These are phyloP conservation scores for Chironomus tentans DNA, from an alignment of 2,888 invertebrate species.

Conservation along the genomic window DNA sequence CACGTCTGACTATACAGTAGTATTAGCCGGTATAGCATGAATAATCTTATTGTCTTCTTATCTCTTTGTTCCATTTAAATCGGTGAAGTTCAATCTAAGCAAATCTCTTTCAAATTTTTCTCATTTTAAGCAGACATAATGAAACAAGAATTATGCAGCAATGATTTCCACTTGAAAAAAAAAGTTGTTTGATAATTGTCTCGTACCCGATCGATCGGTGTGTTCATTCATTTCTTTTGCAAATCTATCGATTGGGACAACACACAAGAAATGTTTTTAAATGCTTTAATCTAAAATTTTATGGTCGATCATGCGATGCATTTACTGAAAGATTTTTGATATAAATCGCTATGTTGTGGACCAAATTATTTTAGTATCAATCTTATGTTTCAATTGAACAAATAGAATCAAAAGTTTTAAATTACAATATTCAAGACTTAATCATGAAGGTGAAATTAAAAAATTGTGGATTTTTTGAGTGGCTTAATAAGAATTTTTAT, in stretches of 20 bases:
- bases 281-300: slow-evolving; percentile 20
- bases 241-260: slow-evolving; percentile 4
- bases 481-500: neutral
- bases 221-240: neutral
- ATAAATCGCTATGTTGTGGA: slow-evolving; percentile 4
- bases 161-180: neutral
- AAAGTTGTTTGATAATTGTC: neutral
- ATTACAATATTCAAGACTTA: neutral
- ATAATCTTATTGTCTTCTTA: no score
- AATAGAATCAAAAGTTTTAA: neutral
- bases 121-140: no score
- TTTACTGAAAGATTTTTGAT: neutral
- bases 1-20: no score
- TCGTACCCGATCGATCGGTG: neutral
- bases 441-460: slow-evolving; percentile 19
- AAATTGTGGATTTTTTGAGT: neutral
- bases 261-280: neutral
- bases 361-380: slow-evolving; percentile 9
- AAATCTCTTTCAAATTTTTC: no score
- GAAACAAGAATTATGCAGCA: neutral
- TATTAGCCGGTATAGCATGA: no score
- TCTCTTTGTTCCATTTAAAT: neutral
- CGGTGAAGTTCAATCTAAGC: neutral
- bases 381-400: neutral
- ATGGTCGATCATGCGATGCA: slow-evolving; percentile 13